phyloP scores from a whole-genome alignment of 2,888 invertebrate genomes.

The Apotomis betuletana region DNA sequence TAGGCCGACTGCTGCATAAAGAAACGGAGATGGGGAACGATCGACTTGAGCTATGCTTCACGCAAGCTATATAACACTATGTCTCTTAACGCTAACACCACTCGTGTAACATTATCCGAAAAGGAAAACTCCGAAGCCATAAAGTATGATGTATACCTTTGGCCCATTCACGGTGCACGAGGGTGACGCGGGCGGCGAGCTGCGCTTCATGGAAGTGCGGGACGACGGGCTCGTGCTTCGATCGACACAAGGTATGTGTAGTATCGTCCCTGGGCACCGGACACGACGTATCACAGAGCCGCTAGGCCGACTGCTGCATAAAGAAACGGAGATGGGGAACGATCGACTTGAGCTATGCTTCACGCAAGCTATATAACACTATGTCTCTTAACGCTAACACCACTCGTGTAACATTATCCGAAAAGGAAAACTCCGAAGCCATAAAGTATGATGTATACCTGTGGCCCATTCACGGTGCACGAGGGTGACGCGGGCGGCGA shows the following conservation, averaged over 20 bases:
- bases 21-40: constrained; percentile 92
- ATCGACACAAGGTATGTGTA: constrained; percentile 80
- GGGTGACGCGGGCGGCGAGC: constrained; percentile 95
- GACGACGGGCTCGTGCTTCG: constrained; percentile 96
- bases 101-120: too few relatives aligned
- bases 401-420: too few relatives aligned
- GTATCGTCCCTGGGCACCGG: not conserved
- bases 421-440: not conserved
- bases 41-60: constrained; percentile 88
- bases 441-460: too few relatives aligned
- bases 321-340: constrained; percentile 89
- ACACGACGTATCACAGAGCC: too few relatives aligned
- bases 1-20: not conserved
- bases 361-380: not conserved
- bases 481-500: constrained; percentile 96
- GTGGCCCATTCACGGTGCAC: constrained; percentile 94
- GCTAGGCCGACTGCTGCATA: not conserved
- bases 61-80: not conserved
- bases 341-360: constrained; percentile 91
- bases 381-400: too few relatives aligned
- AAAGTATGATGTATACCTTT: too few relatives aligned
- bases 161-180: constrained; percentile 96
- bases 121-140: not conserved
- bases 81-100: too few relatives aligned
- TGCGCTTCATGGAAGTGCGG: constrained; percentile 96